Conservation (phyloP, 2,888 invertebrate species). For the Lepidonotus clava region DNA sequence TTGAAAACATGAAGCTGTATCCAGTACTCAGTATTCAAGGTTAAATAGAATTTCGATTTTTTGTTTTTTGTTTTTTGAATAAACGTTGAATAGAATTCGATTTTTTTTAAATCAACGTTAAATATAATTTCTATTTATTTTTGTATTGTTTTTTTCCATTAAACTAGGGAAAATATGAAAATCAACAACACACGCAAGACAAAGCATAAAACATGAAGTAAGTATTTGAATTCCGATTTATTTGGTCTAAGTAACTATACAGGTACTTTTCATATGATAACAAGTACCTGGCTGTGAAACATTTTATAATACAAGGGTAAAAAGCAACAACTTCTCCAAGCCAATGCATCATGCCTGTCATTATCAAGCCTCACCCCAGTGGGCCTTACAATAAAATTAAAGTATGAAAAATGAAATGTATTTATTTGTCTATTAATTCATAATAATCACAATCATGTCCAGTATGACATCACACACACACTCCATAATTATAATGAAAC, state of each 20-base stretch:
- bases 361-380: background rate
- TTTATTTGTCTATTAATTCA: background rate
- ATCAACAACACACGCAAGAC: background rate
- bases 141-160: no score
- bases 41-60: no score
- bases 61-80: no score
- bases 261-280: background rate
- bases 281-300: conserved; percentile 10
- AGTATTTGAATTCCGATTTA: conserved; percentile 22
- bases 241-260: conserved; percentile 26
- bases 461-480: conserved; percentile 10
- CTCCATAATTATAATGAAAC: background rate
- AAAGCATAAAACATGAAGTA: background rate
- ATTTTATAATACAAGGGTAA: conserved; percentile 31
- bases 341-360: conserved; percentile 10
- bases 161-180: no score
- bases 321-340: conserved; percentile 20
- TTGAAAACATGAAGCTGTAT: no score
- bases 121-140: no score
- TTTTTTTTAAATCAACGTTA: no score
- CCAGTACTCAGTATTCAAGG: no score
- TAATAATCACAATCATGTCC: background rate
- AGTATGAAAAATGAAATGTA: no score
- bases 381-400: background rate
- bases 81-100: no score